Percentiles rank a stretch among this genome's conserved stretches.
phyloP scores from a whole-genome alignment of 2,113 vertebrate species.

The Calyptomena viridis region DNA sequence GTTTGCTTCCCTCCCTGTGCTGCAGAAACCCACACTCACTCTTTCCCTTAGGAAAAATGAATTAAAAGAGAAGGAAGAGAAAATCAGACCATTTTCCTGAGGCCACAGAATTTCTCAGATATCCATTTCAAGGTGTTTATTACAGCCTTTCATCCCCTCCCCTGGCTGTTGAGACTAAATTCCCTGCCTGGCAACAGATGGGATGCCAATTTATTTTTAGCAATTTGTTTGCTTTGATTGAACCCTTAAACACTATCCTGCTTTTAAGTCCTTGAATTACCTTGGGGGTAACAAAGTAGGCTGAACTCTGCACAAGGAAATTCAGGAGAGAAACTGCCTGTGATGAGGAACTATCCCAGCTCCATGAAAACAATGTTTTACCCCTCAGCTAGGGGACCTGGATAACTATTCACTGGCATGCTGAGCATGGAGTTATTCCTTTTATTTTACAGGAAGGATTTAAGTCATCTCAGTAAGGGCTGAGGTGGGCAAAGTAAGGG shows the following conservation, averaged over 20 bases:
- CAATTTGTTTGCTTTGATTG: conserved; percentile 34
- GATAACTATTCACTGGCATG: accelerated
- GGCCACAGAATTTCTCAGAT: conserved; percentile 24
- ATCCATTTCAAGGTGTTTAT: conserved; percentile 50
- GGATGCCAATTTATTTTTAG: conserved; percentile 37
- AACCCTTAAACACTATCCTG: neutral
- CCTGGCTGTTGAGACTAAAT: neutral
- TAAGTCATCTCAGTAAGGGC: neutral
- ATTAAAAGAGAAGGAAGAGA: neutral
- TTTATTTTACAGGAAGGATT: neutral
- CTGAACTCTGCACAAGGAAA: neutral
- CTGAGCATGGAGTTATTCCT: accelerated
- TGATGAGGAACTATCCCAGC: neutral
- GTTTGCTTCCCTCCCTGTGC: neutral
- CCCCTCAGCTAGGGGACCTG: neutral
- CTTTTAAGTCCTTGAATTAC: neutral
- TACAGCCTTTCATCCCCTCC: conserved; percentile 34
- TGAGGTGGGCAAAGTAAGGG: no score
- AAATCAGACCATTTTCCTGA: neutral
- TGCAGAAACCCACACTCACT: neutral
- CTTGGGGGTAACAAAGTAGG: neutral
- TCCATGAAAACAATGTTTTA: accelerated
- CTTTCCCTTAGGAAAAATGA: neutral
- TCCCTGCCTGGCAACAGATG: conserved; percentile 34
- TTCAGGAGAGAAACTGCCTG: neutral